These are phyloP conservation scores for Xanthia togata DNA, from an alignment of 2,888 invertebrate genomes.

Conservation along the genomic window DNA sequence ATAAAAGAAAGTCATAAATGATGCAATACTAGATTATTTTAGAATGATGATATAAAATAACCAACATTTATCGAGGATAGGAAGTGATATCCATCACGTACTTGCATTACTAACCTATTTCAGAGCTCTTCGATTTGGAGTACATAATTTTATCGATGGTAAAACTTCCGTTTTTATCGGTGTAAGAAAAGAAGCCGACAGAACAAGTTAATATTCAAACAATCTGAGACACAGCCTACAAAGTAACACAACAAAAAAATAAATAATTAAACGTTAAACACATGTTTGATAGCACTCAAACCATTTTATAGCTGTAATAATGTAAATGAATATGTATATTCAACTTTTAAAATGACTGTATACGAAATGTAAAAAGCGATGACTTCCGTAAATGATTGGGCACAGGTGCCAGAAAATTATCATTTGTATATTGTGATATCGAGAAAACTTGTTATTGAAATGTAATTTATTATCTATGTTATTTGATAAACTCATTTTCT, in stretches of 20 bases:
- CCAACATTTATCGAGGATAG: background rate
- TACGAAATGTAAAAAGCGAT: slow-evolving; percentile 32
- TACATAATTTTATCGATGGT: background rate
- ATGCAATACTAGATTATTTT: background rate
- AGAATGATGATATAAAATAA: slow-evolving; percentile 11
- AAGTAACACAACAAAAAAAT: slow-evolving; percentile 31
- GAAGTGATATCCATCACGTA: slow-evolving; percentile 1
- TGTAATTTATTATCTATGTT: slow-evolving; percentile 14
- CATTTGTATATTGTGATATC: slow-evolving; percentile 49
- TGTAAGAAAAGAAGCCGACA: too few relatives aligned
- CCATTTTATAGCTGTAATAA: slow-evolving; percentile 40
- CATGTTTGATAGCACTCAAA: slow-evolving; percentile 40
- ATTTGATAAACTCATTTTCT: slow-evolving; percentile 31
- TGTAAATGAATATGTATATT: slow-evolving; percentile 29
- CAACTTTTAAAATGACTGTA: slow-evolving; percentile 20
- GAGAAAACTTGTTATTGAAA: slow-evolving; percentile 60
- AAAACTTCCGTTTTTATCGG: background rate
- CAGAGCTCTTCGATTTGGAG: background rate
- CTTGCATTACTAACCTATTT: background rate
- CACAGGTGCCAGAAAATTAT: slow-evolving; percentile 69
- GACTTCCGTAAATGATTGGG: slow-evolving; percentile 59
- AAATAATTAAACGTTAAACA: slow-evolving; percentile 44
- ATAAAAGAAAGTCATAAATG: background rate
- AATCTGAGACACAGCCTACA: slow-evolving; percentile 27
- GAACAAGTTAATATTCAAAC: slow-evolving; percentile 4